phyloP scores from a whole-genome alignment of 2,113 vertebrate species.

The Origma solitaria region DNA sequence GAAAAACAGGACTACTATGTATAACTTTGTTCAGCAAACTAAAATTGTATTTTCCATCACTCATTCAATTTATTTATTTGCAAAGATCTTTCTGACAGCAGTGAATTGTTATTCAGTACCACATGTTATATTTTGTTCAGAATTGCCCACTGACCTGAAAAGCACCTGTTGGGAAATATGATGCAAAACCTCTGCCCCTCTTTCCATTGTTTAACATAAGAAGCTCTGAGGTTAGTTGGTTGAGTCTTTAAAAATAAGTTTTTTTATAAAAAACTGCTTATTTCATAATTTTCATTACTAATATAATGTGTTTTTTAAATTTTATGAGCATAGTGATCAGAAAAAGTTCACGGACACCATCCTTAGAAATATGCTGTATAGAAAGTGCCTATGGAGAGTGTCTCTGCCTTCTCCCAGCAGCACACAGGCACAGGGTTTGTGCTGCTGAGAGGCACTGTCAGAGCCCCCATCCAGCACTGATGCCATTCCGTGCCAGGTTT shows the following conservation, averaged over 20 bases:
- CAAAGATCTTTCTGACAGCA: background rate
- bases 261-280: background rate
- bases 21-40: background rate
- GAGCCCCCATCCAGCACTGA: fast-evolving
- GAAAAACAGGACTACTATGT: background rate
- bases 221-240: background rate
- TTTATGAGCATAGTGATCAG: background rate
- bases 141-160: background rate
- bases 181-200: background rate
- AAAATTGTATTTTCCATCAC: background rate
- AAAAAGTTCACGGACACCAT: background rate
- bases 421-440: background rate
- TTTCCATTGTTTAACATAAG: background rate
- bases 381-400: background rate
- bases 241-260: background rate
- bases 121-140: background rate
- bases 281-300: background rate
- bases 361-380: background rate
- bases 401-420: background rate
- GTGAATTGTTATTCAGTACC: background rate
- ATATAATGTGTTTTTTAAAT: fast-evolving
- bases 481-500: fast-evolving
- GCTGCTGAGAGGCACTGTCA: background rate
- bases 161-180: background rate
- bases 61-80: background rate